These are phyloP conservation scores for Nebria brevicollis DNA, from an alignment of 2,888 invertebrate species.

Conservation along the genomic window DNA sequence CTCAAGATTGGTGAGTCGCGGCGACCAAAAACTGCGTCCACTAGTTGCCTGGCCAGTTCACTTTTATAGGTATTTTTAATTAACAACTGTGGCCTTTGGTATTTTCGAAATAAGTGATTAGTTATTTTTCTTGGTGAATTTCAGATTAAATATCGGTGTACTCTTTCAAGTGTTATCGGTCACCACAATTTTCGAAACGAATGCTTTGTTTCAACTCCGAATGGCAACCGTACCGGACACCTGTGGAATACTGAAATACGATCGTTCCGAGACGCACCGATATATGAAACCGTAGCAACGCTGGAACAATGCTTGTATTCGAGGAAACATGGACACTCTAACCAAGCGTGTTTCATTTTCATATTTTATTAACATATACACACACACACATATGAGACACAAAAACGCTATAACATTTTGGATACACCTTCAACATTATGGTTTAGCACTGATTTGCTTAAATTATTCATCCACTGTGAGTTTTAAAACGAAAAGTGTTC, in stretches of 20 bases:
- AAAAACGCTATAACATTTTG: not conserved
- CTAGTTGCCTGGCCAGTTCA: slow-evolving; percentile 50
- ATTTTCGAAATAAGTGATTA: slow-evolving; percentile 53
- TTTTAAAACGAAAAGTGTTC: not conserved
- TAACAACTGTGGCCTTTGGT: slow-evolving; percentile 52
- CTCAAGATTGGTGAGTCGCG: not conserved
- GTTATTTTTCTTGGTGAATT: slow-evolving; percentile 47
- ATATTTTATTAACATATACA: not conserved
- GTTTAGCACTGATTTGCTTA: not conserved
- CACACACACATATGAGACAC: not conserved
- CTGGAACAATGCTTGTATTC: slow-evolving; percentile 5
- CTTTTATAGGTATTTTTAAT: slow-evolving; percentile 55
- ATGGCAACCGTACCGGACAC: slow-evolving; percentile 17
- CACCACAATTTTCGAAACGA: slow-evolving; percentile 2
- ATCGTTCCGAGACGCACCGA: slow-evolving; percentile 9
- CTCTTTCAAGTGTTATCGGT: slow-evolving; percentile 20
- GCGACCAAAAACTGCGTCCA: slow-evolving; percentile 11
- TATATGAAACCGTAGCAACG: slow-evolving; percentile 16
- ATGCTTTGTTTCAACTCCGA: slow-evolving; percentile 3
- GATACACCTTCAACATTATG: not conserved
- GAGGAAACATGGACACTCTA: not conserved
- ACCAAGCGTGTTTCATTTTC: not conserved
- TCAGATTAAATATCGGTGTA: slow-evolving; percentile 27
- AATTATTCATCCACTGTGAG: not conserved
- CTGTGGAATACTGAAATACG: slow-evolving; percentile 16